A percentile compares a stretch with the other conserved stretches of the same genome.
phyloP scores from a whole-genome alignment of 2,888 invertebrate species.

The Theodoxus fluviatilis region DNA sequence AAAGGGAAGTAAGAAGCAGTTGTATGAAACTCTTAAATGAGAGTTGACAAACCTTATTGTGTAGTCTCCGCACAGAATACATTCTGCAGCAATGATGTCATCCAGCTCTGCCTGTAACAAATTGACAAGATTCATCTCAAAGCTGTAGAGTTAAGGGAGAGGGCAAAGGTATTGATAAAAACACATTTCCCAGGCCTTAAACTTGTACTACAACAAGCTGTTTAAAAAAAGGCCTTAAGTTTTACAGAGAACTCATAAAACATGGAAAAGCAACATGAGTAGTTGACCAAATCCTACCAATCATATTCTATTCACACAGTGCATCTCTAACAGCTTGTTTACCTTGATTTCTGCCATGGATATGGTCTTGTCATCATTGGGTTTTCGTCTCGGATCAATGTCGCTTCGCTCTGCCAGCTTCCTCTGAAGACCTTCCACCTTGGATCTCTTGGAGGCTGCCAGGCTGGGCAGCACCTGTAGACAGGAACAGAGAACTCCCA shows the following conservation, averaged over 20 bases:
- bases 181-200: neutral
- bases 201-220: neutral
- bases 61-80: slow-evolving; percentile 89
- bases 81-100: slow-evolving; percentile 88
- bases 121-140: slow-evolving; percentile 9
- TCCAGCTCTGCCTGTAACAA: slow-evolving; percentile 81
- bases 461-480: slow-evolving; percentile 76
- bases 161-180: neutral
- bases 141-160: neutral
- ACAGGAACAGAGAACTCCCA: too few relatives aligned
- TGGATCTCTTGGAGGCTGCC: slow-evolving; percentile 68
- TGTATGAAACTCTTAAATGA: neutral
- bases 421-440: slow-evolving; percentile 67
- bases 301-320: neutral
- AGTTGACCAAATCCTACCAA: neutral
- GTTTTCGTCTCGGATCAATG: slow-evolving; percentile 31
- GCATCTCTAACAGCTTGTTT: neutral
- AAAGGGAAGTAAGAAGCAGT: neutral
- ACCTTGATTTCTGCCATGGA: slow-evolving; percentile 34
- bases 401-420: slow-evolving; percentile 57
- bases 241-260: neutral
- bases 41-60: slow-evolving; percentile 76
- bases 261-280: neutral
- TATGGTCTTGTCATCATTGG: slow-evolving; percentile 28
- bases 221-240: neutral